Evolutionary conservation across 2,113 vertebrate genomes (phyloP), one percentile per base, ranked within the genome.

Genomic region (Erythrolamprus reginae): DNA sequence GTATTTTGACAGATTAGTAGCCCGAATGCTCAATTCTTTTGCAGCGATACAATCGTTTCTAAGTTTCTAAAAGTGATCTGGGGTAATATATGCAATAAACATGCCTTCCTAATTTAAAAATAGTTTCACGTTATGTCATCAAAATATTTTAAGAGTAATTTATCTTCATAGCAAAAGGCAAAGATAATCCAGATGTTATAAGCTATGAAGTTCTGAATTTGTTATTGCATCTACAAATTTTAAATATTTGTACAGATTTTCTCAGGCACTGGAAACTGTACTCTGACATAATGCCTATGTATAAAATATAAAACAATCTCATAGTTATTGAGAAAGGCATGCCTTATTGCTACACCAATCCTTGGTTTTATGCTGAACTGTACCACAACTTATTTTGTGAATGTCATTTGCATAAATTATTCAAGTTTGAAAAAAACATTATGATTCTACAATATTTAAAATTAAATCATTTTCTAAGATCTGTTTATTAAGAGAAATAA

Each of bases 401-500:
- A 96, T 96, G 93, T 96, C 91, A 92, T 96, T 96, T 97, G 96
- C 96, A 96, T 96, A 96, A 94, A 96, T 95, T 96, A 97, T 97
- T 95, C 95, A 96, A 96, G 90, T 95, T 93, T 93, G 97, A 97
- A 95, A 58, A 58, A 97, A 97, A 97, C 94, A 92, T 97, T 95
- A 97, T 96, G 96, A 98, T 96, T 98, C 97, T 96, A 95, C 96
- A 96, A 96, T 95, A 95, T 97, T 97, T 97, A 97, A 98, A 97
- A 98, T 97, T 97, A 98, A 98, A 96, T 97, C 92, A 96, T 97
- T 98, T 98, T 98, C 96, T 98, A 97, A 97, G 97, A 96, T 97
- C 97, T 98, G 98, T 98, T 98, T 98, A 98, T 98, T 97, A 98
- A 98, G 97, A 98, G 97, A 97, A 98, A 98, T 97, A 97, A 98